These are phyloP conservation scores for Apostichopus japonicus DNA, from an alignment of 35 echinoderm and acorn worm genomes.

Conservation along the genomic window DNA sequence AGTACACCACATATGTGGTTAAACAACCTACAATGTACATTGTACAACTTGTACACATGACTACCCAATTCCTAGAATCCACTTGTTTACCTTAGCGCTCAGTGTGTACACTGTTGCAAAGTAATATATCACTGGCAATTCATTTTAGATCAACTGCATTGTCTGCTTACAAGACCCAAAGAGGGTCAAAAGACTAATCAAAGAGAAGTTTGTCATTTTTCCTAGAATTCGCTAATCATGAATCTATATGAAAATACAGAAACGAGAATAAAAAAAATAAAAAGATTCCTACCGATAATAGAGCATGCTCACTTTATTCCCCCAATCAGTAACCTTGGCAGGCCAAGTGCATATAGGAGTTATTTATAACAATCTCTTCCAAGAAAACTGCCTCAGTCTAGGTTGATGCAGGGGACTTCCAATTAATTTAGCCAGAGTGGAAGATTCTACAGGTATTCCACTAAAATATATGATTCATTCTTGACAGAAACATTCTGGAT, in stretches of 20 bases:
- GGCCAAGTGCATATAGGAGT: too few species aligned
- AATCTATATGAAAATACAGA: neutral
- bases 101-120: neutral
- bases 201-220: neutral
- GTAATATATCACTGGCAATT: neutral
- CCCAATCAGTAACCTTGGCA: too few species aligned
- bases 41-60: neutral
- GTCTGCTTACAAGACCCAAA: neutral
- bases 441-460: too few species aligned
- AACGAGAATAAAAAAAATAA: neutral
- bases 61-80: neutral
- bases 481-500: neutral
- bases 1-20: too few species aligned
- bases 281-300: neutral
- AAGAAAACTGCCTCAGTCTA: neutral
- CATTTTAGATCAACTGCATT: neutral
- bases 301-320: neutral
- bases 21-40: neutral
- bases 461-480: neutral
- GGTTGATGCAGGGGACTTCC: neutral
- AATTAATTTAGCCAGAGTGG: neutral
- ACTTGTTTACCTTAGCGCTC: neutral
- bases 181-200: neutral
- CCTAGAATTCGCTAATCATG: neutral
- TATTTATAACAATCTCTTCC: neutral